Conservation (phyloP, 2,113 vertebrate species). For the Tetrao urogallus region DNA sequence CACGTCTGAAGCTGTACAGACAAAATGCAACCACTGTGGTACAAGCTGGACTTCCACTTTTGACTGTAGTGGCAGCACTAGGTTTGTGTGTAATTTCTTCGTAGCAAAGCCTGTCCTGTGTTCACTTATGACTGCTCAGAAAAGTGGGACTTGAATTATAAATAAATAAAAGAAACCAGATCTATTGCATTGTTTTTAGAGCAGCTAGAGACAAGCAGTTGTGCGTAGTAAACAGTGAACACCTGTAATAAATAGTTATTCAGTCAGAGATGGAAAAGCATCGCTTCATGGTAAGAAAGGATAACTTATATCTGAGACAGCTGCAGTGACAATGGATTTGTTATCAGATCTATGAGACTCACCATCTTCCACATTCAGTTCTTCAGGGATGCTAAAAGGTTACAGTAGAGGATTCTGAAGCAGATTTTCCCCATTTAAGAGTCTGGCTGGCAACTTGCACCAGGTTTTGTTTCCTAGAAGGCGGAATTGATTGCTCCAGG, state of each 20-base stretch:
- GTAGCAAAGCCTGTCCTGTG: background rate
- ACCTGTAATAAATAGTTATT: background rate
- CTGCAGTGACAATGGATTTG: background rate
- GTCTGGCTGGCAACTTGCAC: background rate
- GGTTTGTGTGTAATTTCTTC: background rate
- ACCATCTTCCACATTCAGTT: background rate
- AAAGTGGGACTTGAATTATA: background rate
- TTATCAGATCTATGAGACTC: background rate
- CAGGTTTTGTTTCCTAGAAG: background rate
- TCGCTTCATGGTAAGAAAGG: background rate
- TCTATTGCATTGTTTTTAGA: background rate
- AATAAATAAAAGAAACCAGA: background rate
- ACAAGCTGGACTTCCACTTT: background rate
- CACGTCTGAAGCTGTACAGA: background rate
- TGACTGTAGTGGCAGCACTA: background rate
- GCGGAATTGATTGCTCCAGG: conserved; percentile 15
- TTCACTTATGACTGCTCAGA: background rate
- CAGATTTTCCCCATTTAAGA: background rate
- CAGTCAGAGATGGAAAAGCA: background rate
- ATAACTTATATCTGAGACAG: background rate
- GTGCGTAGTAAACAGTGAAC: background rate
- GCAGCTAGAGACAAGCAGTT: background rate
- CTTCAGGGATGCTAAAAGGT: background rate
- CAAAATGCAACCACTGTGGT: background rate
- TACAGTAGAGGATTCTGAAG: background rate